Conservation (phyloP, 1,140 invertebrate species). For the Bradynema listronoti region DNA sequence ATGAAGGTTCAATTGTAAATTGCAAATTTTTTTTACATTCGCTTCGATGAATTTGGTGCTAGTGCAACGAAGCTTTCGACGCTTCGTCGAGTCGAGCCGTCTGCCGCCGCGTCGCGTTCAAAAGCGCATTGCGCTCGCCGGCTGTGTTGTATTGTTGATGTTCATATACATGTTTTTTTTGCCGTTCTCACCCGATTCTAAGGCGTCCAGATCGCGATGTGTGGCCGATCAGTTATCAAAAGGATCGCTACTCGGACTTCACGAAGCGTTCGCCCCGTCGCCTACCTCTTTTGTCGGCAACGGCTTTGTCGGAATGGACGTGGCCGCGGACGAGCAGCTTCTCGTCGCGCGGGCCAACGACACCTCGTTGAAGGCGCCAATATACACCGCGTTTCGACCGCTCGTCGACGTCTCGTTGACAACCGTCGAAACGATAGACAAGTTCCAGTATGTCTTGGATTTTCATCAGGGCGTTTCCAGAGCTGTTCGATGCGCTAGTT, state of each 20-base stretch:
- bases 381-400: constrained; percentile 15
- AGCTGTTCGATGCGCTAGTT: constrained; percentile 26
- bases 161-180: constrained; percentile 6
- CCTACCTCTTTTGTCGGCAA: constrained; percentile 36
- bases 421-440: neutral
- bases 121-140: constrained; percentile 1
- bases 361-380: neutral
- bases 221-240: constrained; percentile 1
- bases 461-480: constrained; percentile 21
- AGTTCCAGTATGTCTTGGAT: constrained; percentile 29
- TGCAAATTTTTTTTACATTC: no score
- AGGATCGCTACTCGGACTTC: no score
- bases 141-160: constrained; percentile 4
- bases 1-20: no score
- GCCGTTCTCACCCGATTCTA: neutral
- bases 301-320: constrained; percentile 32
- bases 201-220: constrained; percentile 1
- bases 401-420: constrained; percentile 22
- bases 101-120: constrained; percentile 1
- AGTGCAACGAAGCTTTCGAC: neutral
- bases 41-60: neutral
- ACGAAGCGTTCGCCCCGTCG: no score
- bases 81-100: neutral
- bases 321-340: constrained; percentile 6
- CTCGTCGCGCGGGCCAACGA: constrained; percentile 8